Conservation (phyloP, 2,797 vertebrate species). For the Typhlichthys subterraneus region DNA sequence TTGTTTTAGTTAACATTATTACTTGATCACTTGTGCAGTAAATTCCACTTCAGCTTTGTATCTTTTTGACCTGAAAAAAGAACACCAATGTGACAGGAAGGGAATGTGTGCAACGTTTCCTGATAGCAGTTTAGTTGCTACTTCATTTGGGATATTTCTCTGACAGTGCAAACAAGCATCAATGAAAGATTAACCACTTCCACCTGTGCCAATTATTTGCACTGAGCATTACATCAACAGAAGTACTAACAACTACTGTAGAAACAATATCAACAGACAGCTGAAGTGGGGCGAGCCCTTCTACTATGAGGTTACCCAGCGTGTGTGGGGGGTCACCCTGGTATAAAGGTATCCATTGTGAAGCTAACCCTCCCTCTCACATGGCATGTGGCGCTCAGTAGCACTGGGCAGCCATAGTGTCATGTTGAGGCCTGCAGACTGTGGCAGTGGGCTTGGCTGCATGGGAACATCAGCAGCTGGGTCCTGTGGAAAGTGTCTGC, state of each 20-base stretch:
- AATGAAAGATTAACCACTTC: too few species aligned
- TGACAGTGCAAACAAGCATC: too few species aligned
- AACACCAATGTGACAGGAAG: too few species aligned
- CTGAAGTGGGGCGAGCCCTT: too few species aligned
- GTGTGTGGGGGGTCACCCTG: conserved; percentile 30
- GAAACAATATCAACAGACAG: too few species aligned
- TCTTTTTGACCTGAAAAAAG: too few species aligned
- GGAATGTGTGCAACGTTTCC: too few species aligned
- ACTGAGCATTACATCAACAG: too few species aligned
- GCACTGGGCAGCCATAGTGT: conserved; percentile 49
- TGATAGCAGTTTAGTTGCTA: too few species aligned
- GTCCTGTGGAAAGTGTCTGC: conserved; percentile 77
- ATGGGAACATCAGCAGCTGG: conserved; percentile 73
- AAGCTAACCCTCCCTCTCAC: conserved; percentile 15
- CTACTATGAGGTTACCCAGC: conserved; percentile 57
- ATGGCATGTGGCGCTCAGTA: conserved; percentile 3
- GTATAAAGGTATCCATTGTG: conserved; percentile 45
- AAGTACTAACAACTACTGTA: too few species aligned
- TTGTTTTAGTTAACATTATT: background rate
- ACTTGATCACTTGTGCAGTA: background rate
- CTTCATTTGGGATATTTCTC: background rate
- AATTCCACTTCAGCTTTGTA: background rate
- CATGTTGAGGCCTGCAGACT: conserved; percentile 73
- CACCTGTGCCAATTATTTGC: too few species aligned
- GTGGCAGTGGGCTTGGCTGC: conserved; percentile 68